phyloP scores from a whole-genome alignment of 2,888 invertebrate species.

The Serripes groenlandicus region DNA sequence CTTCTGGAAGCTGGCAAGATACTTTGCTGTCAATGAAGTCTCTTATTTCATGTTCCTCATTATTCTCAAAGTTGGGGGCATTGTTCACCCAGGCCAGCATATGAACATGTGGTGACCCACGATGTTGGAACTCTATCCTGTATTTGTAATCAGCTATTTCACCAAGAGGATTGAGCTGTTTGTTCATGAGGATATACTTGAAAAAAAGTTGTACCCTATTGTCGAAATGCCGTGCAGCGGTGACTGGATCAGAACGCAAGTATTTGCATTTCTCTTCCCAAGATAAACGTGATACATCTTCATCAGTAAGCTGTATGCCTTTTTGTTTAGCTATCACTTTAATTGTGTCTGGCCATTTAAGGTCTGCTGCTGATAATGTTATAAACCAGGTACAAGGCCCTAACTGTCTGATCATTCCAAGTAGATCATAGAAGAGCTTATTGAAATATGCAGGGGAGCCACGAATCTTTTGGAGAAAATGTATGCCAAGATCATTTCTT shows the following conservation, averaged over 20 bases:
- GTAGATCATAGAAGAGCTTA: slow-evolving; percentile 61
- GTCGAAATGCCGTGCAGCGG: slow-evolving; percentile 71
- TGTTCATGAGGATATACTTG: slow-evolving; percentile 47
- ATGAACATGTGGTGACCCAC: slow-evolving; percentile 71
- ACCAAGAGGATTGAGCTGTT: slow-evolving; percentile 61
- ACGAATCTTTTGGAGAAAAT: slow-evolving; percentile 64
- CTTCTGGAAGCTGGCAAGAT: slow-evolving; percentile 51
- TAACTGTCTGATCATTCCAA: slow-evolving; percentile 75
- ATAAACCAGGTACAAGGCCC: slow-evolving; percentile 73
- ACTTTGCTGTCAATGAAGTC: slow-evolving; percentile 51
- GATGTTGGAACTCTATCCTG: slow-evolving; percentile 68
- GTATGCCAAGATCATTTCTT: slow-evolving; percentile 51
- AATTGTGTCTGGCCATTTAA: slow-evolving; percentile 72
- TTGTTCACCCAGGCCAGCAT: slow-evolving; percentile 65
- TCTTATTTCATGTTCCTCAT: slow-evolving; percentile 43
- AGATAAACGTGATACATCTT: slow-evolving; percentile 41
- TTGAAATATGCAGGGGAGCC: slow-evolving; percentile 69
- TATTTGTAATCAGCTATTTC: slow-evolving; percentile 65
- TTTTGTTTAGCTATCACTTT: slow-evolving; percentile 59
- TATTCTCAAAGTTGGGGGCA: slow-evolving; percentile 59
- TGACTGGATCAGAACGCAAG: slow-evolving; percentile 69
- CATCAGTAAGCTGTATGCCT: slow-evolving; percentile 34
- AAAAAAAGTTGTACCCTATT: slow-evolving; percentile 59
- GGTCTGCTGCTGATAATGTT: slow-evolving; percentile 72
- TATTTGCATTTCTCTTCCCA: slow-evolving; percentile 59